phyloP scores from a whole-genome alignment of 2,888 invertebrate genomes.

The Ceriagrion tenellum region DNA sequence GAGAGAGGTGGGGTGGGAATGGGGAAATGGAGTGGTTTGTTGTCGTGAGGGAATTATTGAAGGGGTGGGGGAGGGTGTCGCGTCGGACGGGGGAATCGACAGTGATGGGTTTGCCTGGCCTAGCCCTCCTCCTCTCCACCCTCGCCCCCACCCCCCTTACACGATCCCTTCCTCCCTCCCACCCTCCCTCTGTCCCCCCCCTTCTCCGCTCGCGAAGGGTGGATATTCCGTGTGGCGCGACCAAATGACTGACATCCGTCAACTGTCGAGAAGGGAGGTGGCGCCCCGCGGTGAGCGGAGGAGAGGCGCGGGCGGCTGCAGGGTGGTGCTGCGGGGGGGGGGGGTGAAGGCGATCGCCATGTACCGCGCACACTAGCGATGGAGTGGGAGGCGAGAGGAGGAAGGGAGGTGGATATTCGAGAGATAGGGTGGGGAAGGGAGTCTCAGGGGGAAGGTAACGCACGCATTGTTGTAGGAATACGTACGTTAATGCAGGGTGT shows the following conservation, averaged over 20 bases:
- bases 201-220: background rate
- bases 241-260: slow-evolving; percentile 61
- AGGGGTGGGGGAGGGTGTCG: no score
- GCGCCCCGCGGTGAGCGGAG: background rate
- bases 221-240: background rate
- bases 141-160: no score
- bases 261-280: slow-evolving; percentile 36
- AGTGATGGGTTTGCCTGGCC: background rate
- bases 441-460: background rate
- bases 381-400: background rate
- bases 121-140: no score
- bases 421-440: background rate
- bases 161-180: no score
- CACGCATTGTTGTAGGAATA: background rate
- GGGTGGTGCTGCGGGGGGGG: no score
- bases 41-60: no score
- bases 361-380: no score
- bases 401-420: background rate
- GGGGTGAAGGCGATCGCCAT: no score
- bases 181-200: no score
- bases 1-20: background rate
- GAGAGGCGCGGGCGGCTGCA: no score
- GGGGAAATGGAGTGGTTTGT: no score
- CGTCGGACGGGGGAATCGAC: background rate
- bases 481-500: no score